Evolutionary conservation across 1,140 invertebrate species (phyloP).

Genomic region (Ips typographus): DNA sequence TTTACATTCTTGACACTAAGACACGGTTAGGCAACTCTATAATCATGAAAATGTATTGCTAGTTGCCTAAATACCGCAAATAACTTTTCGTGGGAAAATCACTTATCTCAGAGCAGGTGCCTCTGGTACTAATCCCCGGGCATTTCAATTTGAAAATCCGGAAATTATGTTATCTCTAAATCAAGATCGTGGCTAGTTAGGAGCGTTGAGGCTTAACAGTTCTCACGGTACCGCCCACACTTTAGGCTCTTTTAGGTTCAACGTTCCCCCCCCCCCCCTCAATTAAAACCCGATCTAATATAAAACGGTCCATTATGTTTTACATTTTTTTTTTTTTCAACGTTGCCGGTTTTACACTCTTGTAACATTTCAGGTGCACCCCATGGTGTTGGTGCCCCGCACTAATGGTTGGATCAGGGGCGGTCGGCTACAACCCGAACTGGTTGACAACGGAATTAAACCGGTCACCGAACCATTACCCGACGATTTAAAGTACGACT

Average conservation of each 20-base stretch:
- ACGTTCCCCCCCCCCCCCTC: background rate
- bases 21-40: no score
- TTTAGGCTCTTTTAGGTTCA: background rate
- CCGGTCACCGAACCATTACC: slow-evolving; percentile 46
- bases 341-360: no score
- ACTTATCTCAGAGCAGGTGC: no score
- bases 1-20: no score
- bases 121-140: no score
- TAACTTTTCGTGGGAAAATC: no score
- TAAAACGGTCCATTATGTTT: no score
- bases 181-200: slow-evolving; percentile 9
- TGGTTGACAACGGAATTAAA: slow-evolving; percentile 39
- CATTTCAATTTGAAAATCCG: slow-evolving; percentile 4
- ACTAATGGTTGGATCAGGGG: slow-evolving; percentile 5
- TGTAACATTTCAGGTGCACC: slow-evolving; percentile 1
- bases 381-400: slow-evolving; percentile 15
- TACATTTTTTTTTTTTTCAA: no score
- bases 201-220: slow-evolving; percentile 1
- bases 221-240: slow-evolving; percentile 5
- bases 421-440: background rate
- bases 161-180: slow-evolving; percentile 8
- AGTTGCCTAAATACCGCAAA: no score
- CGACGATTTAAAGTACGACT: slow-evolving; percentile 49
- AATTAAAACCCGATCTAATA: slow-evolving; percentile 1
- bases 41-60: no score